Evolutionary conservation across 1,140 invertebrate species (phyloP).

Genomic region (Zaprionus taronus): DNA sequence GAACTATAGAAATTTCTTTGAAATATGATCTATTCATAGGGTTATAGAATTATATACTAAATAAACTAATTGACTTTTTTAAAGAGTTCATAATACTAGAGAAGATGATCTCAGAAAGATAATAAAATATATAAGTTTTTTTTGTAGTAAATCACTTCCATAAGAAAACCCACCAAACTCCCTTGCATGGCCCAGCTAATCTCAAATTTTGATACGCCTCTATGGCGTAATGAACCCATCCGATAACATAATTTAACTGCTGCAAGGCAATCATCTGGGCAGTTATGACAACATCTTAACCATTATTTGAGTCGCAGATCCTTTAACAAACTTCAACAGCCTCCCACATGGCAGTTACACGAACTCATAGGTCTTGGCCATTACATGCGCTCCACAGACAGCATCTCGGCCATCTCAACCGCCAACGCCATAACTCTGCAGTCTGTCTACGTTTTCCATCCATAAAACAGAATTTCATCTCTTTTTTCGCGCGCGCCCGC

Average conservation of each 20-base stretch:
- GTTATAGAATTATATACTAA: too few species aligned
- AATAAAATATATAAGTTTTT: too few species aligned
- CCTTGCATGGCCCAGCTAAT: not conserved
- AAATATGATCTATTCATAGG: too few species aligned
- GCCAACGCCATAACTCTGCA: slow-evolving; percentile 62
- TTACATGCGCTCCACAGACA: slow-evolving; percentile 46
- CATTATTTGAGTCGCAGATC: not conserved
- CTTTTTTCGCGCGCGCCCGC: slow-evolving; percentile 15
- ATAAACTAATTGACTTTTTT: not conserved
- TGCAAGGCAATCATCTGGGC: not conserved
- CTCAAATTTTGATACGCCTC: slow-evolving; percentile 2
- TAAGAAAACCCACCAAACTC: not conserved
- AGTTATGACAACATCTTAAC: slow-evolving; percentile 10
- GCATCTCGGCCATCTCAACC: slow-evolving; percentile 41
- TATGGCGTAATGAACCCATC: slow-evolving; percentile 9
- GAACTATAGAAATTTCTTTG: too few species aligned
- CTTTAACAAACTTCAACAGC: slow-evolving; percentile 38
- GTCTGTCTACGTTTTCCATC: slow-evolving; percentile 38
- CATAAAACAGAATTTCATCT: slow-evolving; percentile 45
- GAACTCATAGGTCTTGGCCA: slow-evolving; percentile 36
- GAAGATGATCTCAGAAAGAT: too few species aligned
- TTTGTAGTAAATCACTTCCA: not conserved
- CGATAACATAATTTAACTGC: slow-evolving; percentile 5
- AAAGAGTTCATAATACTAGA: not conserved
- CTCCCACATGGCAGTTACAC: slow-evolving; percentile 48